Evolutionary conservation across 2,797 vertebrate species (phyloP).

Genomic region (Rhinophrynus dorsalis): DNA sequence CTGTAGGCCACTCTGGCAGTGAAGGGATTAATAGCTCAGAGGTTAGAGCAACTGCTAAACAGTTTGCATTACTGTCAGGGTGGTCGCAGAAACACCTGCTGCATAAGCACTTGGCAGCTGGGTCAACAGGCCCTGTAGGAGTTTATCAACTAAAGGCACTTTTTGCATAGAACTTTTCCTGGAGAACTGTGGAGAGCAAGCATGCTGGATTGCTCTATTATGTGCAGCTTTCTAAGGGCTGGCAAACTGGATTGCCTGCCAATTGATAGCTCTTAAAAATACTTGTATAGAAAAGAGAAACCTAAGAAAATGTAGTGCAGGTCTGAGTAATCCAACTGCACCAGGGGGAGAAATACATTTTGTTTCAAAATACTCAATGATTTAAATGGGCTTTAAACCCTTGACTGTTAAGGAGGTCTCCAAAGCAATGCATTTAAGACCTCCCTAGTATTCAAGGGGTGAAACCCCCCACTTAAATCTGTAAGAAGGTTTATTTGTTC

Average conservation of each 20-base stretch:
- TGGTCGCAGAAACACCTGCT: constrained; percentile 99
- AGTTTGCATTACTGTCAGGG: constrained; percentile 98
- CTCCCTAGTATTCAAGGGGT: too few species aligned
- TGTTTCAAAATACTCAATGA: too few species aligned
- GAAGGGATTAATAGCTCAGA: constrained; percentile 80
- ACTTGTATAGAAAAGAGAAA: too few species aligned
- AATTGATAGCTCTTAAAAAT: neutral
- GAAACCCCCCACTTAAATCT: too few species aligned
- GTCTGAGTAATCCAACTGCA: too few species aligned
- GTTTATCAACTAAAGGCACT: constrained; percentile 94
- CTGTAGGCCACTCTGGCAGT: constrained; percentile 1
- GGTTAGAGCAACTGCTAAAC: constrained; percentile 96
- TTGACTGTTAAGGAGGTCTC: too few species aligned
- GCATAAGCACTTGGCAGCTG: constrained; percentile 95
- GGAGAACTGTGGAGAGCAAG: constrained; percentile 73
- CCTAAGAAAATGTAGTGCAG: too few species aligned
- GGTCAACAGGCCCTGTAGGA: constrained; percentile 99
- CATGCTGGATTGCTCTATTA: constrained; percentile 73
- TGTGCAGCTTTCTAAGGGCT: constrained; percentile 68
- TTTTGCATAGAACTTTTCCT: constrained; percentile 78
- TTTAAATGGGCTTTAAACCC: too few species aligned
- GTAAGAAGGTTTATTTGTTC: too few species aligned
- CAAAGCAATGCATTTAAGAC: too few species aligned
- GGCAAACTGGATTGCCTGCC: constrained; percentile 43
- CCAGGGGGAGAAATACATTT: too few species aligned